phyloP scores from a whole-genome alignment of 1,140 invertebrate genomes.

The Drepana arcuata region DNA sequence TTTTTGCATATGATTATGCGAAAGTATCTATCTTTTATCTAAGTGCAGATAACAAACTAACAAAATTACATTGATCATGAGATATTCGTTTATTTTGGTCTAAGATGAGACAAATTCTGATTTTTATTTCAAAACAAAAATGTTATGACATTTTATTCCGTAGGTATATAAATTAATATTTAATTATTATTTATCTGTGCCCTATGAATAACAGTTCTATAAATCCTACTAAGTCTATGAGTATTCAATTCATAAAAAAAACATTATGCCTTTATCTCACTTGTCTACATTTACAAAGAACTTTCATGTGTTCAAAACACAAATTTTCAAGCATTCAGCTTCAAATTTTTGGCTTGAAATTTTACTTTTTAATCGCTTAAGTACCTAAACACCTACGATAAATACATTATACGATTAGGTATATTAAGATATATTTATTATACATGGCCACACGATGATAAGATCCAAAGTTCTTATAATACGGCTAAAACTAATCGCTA shows the following conservation, averaged over 20 bases:
- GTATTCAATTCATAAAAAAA: too few relatives aligned
- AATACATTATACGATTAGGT: too few relatives aligned
- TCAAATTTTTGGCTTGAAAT: conserved; percentile 69
- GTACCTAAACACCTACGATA: conserved; percentile 35
- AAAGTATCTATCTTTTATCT: not conserved
- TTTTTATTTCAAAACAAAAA: too few relatives aligned
- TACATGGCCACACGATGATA: conserved; percentile 57
- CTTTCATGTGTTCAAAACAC: conserved; percentile 71
- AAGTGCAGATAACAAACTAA: not conserved
- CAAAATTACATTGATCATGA: too few relatives aligned
- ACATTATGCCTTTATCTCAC: conserved; percentile 40
- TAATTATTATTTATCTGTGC: too few relatives aligned
- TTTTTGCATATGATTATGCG: too few relatives aligned
- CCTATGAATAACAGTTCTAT: too few relatives aligned
- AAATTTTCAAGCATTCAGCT: conserved; percentile 69
- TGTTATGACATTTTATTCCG: too few relatives aligned
- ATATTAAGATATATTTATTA: too few relatives aligned
- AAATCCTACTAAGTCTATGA: conserved; percentile 1
- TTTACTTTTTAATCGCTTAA: conserved; percentile 43
- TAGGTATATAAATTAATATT: too few relatives aligned
- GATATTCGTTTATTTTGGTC: too few relatives aligned
- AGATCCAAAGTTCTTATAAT: conserved; percentile 27
- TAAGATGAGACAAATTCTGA: not conserved
- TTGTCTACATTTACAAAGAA: too few relatives aligned
- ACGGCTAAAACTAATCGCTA: conserved; percentile 10